Conservation (phyloP, 2,888 invertebrate species). For the Crematogaster levior region DNA sequence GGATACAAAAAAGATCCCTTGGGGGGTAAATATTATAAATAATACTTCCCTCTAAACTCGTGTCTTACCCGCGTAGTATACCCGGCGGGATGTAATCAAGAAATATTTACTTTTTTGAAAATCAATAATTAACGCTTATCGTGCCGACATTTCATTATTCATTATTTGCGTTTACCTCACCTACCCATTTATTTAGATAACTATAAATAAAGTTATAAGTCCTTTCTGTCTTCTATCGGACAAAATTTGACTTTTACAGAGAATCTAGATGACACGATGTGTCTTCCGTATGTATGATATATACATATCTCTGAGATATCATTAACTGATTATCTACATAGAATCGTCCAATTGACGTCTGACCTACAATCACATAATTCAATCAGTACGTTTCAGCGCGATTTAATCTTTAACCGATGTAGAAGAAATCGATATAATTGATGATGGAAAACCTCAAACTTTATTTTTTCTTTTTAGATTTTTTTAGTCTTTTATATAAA, state of each 20-base stretch:
- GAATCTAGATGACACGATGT: not conserved
- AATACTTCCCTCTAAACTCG: not conserved
- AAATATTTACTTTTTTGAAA: slow-evolving; percentile 1
- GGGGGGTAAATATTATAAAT: not conserved
- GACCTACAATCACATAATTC: slow-evolving; percentile 33
- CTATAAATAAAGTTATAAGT: not conserved
- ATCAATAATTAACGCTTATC: not conserved
- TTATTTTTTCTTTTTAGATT: not conserved
- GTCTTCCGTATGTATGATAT: not conserved
- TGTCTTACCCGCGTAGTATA: too few species aligned
- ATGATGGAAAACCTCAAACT: not conserved
- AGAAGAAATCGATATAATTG: not conserved
- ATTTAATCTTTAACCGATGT: not conserved
- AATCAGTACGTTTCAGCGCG: not conserved
- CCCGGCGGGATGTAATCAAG: not conserved
- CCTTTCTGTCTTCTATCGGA: not conserved
- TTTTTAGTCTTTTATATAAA: not conserved
- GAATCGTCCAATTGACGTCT: slow-evolving; percentile 19
- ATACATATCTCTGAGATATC: slow-evolving; percentile 7
- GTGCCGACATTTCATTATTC: not conserved
- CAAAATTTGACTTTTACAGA: not conserved
- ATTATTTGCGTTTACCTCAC: not conserved
- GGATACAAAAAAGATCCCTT: not conserved
- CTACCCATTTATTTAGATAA: not conserved
- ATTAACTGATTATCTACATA: slow-evolving; percentile 23